Conservation (phyloP, 2,113 vertebrate genomes). For the Heterochromis multidens region DNA sequence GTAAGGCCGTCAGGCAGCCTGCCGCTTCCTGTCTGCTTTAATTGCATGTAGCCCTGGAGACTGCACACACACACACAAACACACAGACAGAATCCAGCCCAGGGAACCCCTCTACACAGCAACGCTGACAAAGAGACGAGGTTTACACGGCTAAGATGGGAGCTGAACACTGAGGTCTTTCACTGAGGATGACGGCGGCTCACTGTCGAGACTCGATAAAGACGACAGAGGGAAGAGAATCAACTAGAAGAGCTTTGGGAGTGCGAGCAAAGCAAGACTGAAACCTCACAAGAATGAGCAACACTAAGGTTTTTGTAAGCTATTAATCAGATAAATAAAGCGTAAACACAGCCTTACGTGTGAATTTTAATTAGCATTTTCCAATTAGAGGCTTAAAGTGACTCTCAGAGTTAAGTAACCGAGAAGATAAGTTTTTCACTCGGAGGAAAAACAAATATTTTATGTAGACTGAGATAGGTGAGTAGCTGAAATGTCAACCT, state of each 20-base stretch:
- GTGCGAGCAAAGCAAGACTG: not conserved
- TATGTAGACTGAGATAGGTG: not conserved
- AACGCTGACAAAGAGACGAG: slow-evolving; percentile 47
- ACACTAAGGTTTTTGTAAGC: not conserved
- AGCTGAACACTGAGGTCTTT: slow-evolving; percentile 50
- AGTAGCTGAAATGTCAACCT: not conserved
- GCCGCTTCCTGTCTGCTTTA: slow-evolving; percentile 64
- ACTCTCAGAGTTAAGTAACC: not conserved
- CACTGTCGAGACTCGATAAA: slow-evolving; percentile 23
- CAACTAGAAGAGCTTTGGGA: not conserved
- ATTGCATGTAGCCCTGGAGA: slow-evolving; percentile 65
- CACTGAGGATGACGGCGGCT: slow-evolving; percentile 38
- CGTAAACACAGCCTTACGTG: not conserved
- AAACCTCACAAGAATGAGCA: not conserved
- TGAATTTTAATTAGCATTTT: slow-evolving; percentile 29
- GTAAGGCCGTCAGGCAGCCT: slow-evolving; percentile 55
- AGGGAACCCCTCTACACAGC: slow-evolving; percentile 50
- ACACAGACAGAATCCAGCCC: slow-evolving; percentile 8
- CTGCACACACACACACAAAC: slow-evolving; percentile 10
- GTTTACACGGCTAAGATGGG: slow-evolving; percentile 56
- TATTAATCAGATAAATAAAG: slow-evolving; percentile 32
- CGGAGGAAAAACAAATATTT: not conserved
- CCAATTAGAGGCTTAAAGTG: slow-evolving; percentile 28
- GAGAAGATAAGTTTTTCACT: not conserved
- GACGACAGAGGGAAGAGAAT: slow-evolving; percentile 12